phyloP scores from a whole-genome alignment of 2,888 invertebrate species.

The Agrypnus murinus region DNA sequence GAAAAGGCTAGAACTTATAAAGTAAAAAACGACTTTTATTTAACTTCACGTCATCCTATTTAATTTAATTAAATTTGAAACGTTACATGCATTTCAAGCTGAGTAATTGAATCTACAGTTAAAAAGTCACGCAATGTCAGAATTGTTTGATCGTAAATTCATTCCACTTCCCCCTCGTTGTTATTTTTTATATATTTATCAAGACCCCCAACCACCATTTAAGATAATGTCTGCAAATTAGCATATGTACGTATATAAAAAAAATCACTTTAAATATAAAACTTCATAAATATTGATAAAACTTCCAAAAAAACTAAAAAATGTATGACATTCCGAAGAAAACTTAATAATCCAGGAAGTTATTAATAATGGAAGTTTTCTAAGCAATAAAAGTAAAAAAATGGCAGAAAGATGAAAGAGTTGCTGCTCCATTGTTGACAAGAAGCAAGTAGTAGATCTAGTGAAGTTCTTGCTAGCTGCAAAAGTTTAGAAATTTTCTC shows the following conservation, averaged over 20 bases:
- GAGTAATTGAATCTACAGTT: constrained; percentile 18
- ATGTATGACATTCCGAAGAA: no score
- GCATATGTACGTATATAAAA: constrained; percentile 26
- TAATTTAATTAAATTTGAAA: constrained; percentile 38
- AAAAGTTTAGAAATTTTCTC: constrained; percentile 33
- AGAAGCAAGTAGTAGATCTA: constrained; percentile 25
- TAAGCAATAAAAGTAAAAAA: constrained; percentile 4
- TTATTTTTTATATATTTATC: constrained; percentile 13
- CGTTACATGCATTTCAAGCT: constrained; percentile 20
- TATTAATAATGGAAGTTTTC: no score
- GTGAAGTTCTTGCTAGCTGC: constrained; percentile 18
- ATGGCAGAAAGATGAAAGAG: no score
- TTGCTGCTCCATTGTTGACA: constrained; percentile 27
- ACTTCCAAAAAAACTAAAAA: no score
- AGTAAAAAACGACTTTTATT: no score
- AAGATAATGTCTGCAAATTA: constrained; percentile 47
- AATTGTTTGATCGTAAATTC: constrained; percentile 19
- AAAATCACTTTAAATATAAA: neutral
- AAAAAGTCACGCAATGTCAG: constrained; percentile 39
- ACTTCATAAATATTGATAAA: no score
- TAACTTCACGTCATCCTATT: no score
- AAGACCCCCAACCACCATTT: constrained; percentile 33
- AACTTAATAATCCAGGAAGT: constrained; percentile 31
- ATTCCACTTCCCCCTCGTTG: constrained; percentile 24
- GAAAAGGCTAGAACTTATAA: no score